phyloP scores from a whole-genome alignment of 2,113 vertebrate species.

The Lipotes vexillifer region DNA sequence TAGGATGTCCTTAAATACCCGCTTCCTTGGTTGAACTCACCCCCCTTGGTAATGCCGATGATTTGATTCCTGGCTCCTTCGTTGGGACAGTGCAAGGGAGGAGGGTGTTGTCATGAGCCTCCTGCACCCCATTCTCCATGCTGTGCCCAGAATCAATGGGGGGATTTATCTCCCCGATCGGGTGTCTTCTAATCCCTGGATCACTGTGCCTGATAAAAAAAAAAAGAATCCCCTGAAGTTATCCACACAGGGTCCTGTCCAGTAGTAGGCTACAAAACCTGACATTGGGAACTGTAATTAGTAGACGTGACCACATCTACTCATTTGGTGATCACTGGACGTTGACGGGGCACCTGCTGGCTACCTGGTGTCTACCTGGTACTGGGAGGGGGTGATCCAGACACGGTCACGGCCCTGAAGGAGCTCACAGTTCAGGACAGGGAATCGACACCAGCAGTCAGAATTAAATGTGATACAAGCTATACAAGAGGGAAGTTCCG shows the following conservation, averaged over 20 bases:
- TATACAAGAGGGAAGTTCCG: not conserved
- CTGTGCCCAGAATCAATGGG: not conserved
- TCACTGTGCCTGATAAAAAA: too few species aligned
- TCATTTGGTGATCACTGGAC: not conserved
- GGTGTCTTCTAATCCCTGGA: not conserved
- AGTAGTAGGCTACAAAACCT: not conserved
- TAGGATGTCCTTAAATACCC: not conserved
- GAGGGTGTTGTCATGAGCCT: not conserved
- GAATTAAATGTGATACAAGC: not conserved
- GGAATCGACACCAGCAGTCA: not conserved
- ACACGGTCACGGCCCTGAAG: not conserved
- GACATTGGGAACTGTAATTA: not conserved
- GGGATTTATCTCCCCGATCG: not conserved
- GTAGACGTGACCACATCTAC: not conserved
- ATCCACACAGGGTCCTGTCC: not conserved
- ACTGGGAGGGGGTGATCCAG: not conserved
- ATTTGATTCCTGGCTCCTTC: not conserved
- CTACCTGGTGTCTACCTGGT: not conserved
- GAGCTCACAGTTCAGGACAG: not conserved
- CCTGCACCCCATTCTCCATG: not conserved
- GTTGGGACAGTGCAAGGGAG: not conserved
- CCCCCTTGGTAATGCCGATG: rapidly evolving
- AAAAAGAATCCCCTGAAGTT: not conserved
- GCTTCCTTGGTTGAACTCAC: not conserved
- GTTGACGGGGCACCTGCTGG: not conserved